Conservation (phyloP, 1,140 invertebrate genomes). For the Sycobia sp. region DNA sequence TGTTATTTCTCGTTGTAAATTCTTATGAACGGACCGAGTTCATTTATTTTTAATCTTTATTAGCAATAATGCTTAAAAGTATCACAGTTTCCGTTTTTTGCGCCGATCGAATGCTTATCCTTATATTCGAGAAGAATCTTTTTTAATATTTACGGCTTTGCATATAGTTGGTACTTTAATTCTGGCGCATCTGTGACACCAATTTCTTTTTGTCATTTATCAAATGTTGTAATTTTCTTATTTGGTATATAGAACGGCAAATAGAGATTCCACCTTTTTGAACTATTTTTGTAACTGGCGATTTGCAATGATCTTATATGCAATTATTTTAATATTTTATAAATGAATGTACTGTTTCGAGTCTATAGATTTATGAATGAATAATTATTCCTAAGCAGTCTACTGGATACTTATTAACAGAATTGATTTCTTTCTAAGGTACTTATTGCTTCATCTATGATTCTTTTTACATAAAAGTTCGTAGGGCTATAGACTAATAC, state of each 20-base stretch:
- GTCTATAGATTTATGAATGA: neutral
- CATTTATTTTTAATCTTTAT: conserved; percentile 11
- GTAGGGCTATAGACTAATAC: neutral
- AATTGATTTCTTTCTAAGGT: conserved; percentile 3
- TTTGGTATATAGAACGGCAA: neutral
- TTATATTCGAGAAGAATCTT: neutral
- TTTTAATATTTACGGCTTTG: neutral
- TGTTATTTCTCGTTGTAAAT: conserved; percentile 5
- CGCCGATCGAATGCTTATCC: conserved; percentile 5
- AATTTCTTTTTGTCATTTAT: no score
- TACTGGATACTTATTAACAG: neutral
- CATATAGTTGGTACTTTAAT: neutral
- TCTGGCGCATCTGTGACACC: neutral
- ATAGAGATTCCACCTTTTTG: neutral
- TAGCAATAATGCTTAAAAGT: conserved; percentile 44
- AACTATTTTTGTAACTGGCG: neutral
- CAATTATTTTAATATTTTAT: neutral
- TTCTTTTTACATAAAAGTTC: conserved; percentile 12
- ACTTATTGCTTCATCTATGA: conserved; percentile 40
- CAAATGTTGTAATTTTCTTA: neutral
- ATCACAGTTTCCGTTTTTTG: conserved; percentile 48
- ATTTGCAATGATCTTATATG: neutral
- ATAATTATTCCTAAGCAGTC: neutral
- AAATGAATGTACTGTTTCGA: neutral
- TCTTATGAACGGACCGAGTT: conserved; percentile 13